These are phyloP conservation scores for Emmelina monodactyla DNA, from an alignment of 2,888 invertebrate species.

Conservation along the genomic window DNA sequence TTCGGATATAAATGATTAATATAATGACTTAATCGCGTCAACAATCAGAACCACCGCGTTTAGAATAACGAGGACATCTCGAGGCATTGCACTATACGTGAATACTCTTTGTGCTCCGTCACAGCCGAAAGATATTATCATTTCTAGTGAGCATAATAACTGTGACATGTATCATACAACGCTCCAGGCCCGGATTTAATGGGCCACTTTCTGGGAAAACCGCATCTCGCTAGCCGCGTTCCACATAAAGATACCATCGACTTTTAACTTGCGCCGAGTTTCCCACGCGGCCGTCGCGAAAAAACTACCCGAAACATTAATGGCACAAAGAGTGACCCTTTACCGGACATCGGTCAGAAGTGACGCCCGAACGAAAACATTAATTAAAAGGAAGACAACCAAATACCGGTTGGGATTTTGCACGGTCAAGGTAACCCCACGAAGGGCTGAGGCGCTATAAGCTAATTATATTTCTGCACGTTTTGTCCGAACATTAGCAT, in stretches of 20 bases:
- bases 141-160: constrained; percentile 61
- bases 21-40: constrained; percentile 31
- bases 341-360: constrained; percentile 51
- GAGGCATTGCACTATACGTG: constrained; percentile 22
- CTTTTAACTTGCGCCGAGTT: constrained; percentile 28
- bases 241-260: constrained; percentile 53
- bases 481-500: constrained; percentile 57
- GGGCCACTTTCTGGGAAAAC: constrained; percentile 57
- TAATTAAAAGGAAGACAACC: constrained; percentile 51
- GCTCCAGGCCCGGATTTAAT: constrained; percentile 51
- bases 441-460: constrained; percentile 30
- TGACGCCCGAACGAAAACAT: constrained; percentile 48
- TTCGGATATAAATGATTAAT: constrained; percentile 14
- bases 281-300: constrained; percentile 54
- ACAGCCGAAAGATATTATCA: constrained; percentile 55
- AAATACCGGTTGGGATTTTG: constrained; percentile 39
- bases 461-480: constrained; percentile 66
- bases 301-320: constrained; percentile 30
- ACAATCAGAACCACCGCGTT: constrained; percentile 33
- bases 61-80: constrained; percentile 35
- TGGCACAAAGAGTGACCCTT: constrained; percentile 21
- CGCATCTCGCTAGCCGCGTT: constrained; percentile 38
- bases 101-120: constrained; percentile 36
- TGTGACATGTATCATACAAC: constrained; percentile 60
- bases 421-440: constrained; percentile 42